Conservation (phyloP, 2,113 vertebrate species). For the cat (Felis catus) region DNA sequence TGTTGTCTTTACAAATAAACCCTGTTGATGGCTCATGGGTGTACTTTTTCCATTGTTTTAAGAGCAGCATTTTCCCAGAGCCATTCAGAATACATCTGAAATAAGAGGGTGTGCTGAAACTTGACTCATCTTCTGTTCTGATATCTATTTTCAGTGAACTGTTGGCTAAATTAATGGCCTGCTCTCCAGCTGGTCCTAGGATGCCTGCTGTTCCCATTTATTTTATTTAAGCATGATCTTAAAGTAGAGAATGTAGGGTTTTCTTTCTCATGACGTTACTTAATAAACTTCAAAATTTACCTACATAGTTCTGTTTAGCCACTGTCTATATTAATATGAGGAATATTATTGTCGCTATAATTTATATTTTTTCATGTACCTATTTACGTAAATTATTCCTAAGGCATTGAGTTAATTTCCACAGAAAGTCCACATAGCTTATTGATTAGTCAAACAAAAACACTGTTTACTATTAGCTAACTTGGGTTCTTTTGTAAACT, state of each 20-base stretch:
- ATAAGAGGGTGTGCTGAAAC: not conserved
- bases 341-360: not conserved
- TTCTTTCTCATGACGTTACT: not conserved
- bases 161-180: not conserved
- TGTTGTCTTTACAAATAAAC: not conserved
- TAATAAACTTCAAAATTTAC: not conserved
- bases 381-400: not conserved
- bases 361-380: not conserved
- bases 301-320: not conserved
- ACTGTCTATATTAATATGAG: not conserved
- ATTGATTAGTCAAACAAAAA: not conserved
- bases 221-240: not conserved
- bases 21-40: not conserved
- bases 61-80: not conserved
- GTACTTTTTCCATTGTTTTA: not conserved
- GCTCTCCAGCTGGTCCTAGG: not conserved
- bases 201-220: conserved; percentile 21
- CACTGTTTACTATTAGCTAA: not conserved
- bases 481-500: not conserved
- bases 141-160: not conserved
- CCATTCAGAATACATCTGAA: not conserved
- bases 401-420: not conserved
- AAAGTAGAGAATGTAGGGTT: not conserved
- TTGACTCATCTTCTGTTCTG: not conserved
- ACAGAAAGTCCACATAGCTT: not conserved